phyloP scores from a whole-genome alignment of 1,140 invertebrate species.

The Tetramorium alpestre region DNA sequence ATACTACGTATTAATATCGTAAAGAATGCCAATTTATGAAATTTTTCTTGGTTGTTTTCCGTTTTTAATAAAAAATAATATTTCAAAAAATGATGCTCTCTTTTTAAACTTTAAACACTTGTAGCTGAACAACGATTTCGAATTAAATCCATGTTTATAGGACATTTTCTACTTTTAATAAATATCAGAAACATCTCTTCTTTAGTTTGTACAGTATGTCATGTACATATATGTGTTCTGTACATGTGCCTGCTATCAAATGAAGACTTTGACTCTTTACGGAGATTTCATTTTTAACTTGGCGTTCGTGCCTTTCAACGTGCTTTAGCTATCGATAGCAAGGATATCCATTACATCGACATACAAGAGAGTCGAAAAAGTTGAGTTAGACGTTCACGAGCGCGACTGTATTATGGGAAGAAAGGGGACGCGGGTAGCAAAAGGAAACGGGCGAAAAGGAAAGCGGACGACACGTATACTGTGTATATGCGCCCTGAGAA shows the following conservation, averaged over 20 bases:
- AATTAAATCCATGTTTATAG: no score
- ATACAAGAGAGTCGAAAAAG: not conserved
- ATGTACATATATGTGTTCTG: no score
- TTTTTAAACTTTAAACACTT: no score
- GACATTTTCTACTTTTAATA: no score
- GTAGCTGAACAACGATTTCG: no score
- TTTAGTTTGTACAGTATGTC: no score
- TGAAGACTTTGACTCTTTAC: not conserved
- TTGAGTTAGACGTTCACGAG: slow-evolving; percentile 1
- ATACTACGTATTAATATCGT: no score
- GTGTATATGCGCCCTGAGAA: not conserved
- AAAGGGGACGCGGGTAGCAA: slow-evolving; percentile 27
- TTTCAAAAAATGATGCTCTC: no score
- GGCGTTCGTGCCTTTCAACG: not conserved
- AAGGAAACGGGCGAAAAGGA: not conserved
- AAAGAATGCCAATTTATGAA: no score
- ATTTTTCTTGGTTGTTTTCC: no score
- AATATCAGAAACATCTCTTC: no score
- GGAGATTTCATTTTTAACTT: not conserved
- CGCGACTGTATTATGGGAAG: slow-evolving; percentile 8
- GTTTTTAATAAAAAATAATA: no score
- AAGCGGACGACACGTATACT: slow-evolving; percentile 12
- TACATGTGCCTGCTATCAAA: not conserved
- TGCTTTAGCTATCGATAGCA: not conserved
- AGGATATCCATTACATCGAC: slow-evolving; percentile 32